Base-by-base conservation (phyloP, 2,888 invertebrate genomes). In the Drosophila siamana region DNA sequence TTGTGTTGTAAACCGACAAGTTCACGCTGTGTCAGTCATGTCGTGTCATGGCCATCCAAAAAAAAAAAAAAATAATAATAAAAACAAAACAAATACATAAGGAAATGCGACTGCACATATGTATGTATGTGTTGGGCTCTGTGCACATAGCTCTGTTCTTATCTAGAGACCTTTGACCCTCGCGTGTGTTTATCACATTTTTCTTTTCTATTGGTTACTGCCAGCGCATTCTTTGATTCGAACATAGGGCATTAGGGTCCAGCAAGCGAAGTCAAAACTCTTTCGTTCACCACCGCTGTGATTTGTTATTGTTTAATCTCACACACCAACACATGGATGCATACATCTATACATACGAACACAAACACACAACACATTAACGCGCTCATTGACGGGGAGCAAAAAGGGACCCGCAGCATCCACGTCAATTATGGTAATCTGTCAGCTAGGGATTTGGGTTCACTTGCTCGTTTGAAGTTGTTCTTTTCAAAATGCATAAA, bases 281-380 rank as follows among this genome's bases (percentile, higher is more conserved):
- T 72, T 72, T 51, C 43, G 56, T 26, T 68, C 54, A 15, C 28
- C 33, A 33, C 19, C 57, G 43, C 36, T 47, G 47, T 71, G 75
- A 78, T 78, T 81, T 68, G 54, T 47, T 74, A 62, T 78, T 69
- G 50, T 63, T 57, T 63, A 62, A 69, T 80, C 73, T 77, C 51
- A 54, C 55, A 59, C 56, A 51, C 44, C 40, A 24, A 24, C 16
- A 40, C 11, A 43, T n/a, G 19, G 8, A 33, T 8, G 4, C 30
- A 7, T 19, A 19, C 44, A 2, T 46, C 5, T 15, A 36, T 16
- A 41, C 41, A 55, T 22, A 24, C n/a, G n/a, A n/a, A n/a, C 7
- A 19, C 19, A 1, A 19, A 19, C 19, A 55, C 16, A 19, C 9
- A 22, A 6, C n/a, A 19, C 7, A 38, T 19, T 30, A 11, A 51